Conservation (phyloP, 2,113 vertebrate species). For the Carassius auratus region DNA sequence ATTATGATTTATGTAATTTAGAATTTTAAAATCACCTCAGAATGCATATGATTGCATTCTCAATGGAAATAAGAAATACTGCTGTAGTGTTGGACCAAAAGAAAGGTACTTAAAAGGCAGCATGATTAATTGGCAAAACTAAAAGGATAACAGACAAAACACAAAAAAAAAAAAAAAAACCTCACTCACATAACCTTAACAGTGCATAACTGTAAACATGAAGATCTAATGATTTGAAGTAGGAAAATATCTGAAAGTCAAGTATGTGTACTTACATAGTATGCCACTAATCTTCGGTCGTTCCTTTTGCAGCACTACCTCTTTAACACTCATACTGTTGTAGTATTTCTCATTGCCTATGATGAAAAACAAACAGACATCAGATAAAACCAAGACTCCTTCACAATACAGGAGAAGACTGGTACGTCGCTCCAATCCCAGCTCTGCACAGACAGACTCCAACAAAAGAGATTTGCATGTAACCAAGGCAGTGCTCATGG, state of each 20-base stretch:
- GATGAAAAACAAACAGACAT: background rate
- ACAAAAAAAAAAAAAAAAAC: background rate
- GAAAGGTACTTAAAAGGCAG: background rate
- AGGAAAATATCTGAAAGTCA: background rate
- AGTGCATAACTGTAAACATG: background rate
- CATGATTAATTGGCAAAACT: background rate
- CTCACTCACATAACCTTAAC: background rate
- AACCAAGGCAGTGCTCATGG: constrained; percentile 65
- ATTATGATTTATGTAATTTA: no score
- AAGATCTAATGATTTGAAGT: background rate
- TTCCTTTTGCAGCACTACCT: constrained; percentile 68
- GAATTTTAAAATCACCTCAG: no score
- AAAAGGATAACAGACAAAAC: background rate
- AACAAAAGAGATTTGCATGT: constrained; percentile 66
- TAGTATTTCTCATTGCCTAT: constrained; percentile 76
- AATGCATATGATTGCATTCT: no score
- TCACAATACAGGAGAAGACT: background rate
- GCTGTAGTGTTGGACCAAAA: no score
- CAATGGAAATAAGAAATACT: no score
- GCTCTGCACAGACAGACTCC: constrained; percentile 3
- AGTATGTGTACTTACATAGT: constrained; percentile 83
- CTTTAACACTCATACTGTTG: constrained; percentile 77
- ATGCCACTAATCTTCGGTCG: constrained; percentile 68
- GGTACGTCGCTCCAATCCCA: constrained; percentile 22
- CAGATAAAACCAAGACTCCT: constrained; percentile 14